Conservation (phyloP, 1,140 invertebrate genomes). For the Polypedilum vanderplanki region DNA sequence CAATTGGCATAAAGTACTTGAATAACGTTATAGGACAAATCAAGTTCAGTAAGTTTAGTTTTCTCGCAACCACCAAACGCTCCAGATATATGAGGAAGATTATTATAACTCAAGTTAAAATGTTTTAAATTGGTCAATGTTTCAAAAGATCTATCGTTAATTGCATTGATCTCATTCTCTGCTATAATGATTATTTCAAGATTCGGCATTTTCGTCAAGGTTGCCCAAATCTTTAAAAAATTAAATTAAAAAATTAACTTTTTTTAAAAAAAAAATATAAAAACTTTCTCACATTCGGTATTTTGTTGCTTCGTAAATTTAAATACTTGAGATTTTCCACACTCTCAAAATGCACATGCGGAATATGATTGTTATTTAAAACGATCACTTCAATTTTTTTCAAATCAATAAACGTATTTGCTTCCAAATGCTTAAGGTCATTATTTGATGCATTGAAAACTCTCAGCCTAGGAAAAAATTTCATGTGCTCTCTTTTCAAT, state of each 20-base stretch:
- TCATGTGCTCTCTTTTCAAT: not conserved
- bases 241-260: not conserved
- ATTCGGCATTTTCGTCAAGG: not conserved
- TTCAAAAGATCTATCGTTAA: not conserved
- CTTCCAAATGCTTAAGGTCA: not conserved
- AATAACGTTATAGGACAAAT: not conserved
- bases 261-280: not conserved
- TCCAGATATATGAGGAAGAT: not conserved
- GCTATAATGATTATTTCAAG: not conserved
- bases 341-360: not conserved
- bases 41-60: not conserved
- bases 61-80: not conserved
- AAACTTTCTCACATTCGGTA: not conserved
- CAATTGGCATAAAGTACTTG: not conserved
- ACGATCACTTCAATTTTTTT: not conserved
- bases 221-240: not conserved
- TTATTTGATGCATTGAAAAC: slow-evolving; percentile 6
- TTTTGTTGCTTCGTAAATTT: not conserved
- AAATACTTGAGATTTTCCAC: not conserved
- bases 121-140: not conserved
- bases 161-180: not conserved
- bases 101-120: not conserved
- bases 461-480: not conserved
- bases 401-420: not conserved
- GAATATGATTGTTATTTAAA: not conserved